phyloP scores from a whole-genome alignment of 37 sponge, comb jelly and placozoan species.

The Eunapius fragilis region DNA sequence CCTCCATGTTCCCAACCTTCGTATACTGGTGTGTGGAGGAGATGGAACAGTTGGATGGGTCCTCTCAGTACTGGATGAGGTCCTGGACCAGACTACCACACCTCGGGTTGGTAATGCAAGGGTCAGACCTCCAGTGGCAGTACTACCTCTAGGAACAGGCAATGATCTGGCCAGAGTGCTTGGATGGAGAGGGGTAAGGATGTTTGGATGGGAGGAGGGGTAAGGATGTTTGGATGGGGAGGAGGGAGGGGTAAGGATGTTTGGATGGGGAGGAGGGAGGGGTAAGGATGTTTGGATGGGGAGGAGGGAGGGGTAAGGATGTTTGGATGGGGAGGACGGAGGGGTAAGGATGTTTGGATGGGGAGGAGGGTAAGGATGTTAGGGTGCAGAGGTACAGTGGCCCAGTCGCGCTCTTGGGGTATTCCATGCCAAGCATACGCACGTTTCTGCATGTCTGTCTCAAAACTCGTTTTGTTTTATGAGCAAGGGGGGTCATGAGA shows the following conservation, averaged over 20 bases:
- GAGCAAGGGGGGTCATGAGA: too few relatives aligned
- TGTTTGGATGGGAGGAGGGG: background rate
- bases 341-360: too few relatives aligned
- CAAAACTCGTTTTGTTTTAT: too few relatives aligned
- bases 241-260: background rate
- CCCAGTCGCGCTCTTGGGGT: too few relatives aligned
- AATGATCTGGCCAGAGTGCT: constrained; percentile 86
- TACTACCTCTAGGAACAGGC: constrained; percentile 94
- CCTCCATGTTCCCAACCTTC: constrained; percentile 41
- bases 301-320: too few relatives aligned
- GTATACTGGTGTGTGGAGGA: constrained; percentile 88
- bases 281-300: too few relatives aligned
- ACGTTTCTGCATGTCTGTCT: too few relatives aligned
- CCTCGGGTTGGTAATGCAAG: background rate
- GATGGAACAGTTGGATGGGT: constrained; percentile 96
- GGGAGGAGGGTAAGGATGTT: too few relatives aligned
- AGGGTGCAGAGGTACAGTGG: too few relatives aligned
- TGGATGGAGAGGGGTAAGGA: constrained; percentile 90
- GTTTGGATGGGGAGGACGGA: too few relatives aligned
- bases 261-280: background rate
- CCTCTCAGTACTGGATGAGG: constrained; percentile 74
- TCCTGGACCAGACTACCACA: constrained; percentile 45
- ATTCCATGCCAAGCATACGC: too few relatives aligned
- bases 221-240: too few relatives aligned
- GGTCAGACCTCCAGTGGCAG: constrained; percentile 74